Evolutionary conservation across 2,113 vertebrate genomes (phyloP).

Genomic region (Rhodinocichla rosea): DNA sequence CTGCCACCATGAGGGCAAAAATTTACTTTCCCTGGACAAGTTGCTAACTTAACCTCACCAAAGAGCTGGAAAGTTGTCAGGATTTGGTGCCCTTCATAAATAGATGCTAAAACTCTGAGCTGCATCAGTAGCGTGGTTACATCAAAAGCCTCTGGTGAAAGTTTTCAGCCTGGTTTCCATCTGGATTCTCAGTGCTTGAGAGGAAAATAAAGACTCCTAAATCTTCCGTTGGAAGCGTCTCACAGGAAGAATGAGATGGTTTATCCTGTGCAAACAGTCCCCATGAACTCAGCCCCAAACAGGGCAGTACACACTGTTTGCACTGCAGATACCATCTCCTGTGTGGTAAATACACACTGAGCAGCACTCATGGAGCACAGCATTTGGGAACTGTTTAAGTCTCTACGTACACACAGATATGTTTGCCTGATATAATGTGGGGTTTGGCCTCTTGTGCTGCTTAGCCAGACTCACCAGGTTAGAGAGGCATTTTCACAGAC

Average conservation of each 20-base stretch:
- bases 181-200: neutral
- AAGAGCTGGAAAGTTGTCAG: neutral
- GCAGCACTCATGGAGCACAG: neutral
- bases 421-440: neutral
- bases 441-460: neutral
- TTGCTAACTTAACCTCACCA: neutral
- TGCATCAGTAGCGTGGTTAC: neutral
- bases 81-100: neutral
- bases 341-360: neutral
- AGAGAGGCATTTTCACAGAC: neutral
- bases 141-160: neutral
- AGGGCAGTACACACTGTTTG: neutral
- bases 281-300: neutral
- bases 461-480: neutral
- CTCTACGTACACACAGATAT: neutral
- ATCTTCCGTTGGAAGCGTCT: neutral
- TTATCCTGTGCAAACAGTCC: neutral
- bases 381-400: neutral
- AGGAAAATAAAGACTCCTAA: neutral
- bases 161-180: neutral
- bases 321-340: neutral
- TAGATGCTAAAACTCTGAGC: neutral
- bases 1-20: neutral
- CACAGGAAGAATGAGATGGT: neutral
- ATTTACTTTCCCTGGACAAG: neutral